Percentiles rank a stretch among this genome's conserved stretches.
These are phyloP conservation scores for Erinaceus europaeus DNA, from an alignment of 2,113 vertebrate species.

Conservation along the genomic window DNA sequence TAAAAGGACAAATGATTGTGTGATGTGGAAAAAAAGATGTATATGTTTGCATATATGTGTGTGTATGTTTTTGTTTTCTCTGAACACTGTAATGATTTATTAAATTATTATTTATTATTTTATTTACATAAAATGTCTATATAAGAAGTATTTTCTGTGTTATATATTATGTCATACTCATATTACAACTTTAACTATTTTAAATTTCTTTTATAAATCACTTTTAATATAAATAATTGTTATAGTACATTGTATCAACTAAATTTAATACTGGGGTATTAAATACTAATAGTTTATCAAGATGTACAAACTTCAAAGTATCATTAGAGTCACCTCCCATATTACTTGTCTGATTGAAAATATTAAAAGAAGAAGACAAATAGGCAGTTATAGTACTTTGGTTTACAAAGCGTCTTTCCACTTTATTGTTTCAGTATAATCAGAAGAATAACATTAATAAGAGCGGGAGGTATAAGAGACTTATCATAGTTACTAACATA, in stretches of 20 bases:
- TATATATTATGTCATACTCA: not conserved
- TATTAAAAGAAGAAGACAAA: constrained; percentile 26
- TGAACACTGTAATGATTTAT: not conserved
- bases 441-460: not conserved
- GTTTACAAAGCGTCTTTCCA: not conserved
- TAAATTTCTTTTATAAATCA: no score
- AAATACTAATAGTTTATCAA: constrained; percentile 13
- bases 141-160: not conserved
- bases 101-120: not conserved
- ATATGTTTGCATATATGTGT: not conserved
- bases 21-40: constrained; percentile 23
- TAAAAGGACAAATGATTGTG: not conserved
- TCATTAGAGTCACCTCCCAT: not conserved
- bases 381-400: not conserved
- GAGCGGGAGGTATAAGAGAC: not conserved
- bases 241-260: no score
- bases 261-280: not conserved
- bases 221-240: no score
- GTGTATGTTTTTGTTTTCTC: not conserved
- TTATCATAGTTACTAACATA: not conserved
- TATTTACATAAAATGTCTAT: no score
- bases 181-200: constrained; percentile 5
- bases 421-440: not conserved
- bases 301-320: not conserved
- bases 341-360: not conserved